Base-by-base conservation (phyloP, 2,888 invertebrate genomes). In the Shargacucullia verbasci region DNA sequence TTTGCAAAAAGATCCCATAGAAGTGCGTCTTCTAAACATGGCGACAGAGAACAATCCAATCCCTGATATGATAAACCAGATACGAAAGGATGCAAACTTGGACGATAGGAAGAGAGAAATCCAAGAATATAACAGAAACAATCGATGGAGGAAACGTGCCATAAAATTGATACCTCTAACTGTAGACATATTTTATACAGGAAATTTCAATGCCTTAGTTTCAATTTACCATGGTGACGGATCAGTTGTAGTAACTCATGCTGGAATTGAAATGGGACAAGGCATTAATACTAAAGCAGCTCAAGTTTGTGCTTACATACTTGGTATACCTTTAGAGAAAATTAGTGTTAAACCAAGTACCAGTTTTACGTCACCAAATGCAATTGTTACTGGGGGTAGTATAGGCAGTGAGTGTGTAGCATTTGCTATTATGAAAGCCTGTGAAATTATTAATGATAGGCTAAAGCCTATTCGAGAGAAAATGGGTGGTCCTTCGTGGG, bases 231-330 rank as follows among this genome's bases (percentile, higher is more conserved):
- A 95, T 13, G 91, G 92, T 1, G 96, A 97, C 85, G 97, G 96
- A 0, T 94, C 95, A 0, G 96, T 98, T 0, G 91, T 95, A 0
- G 87, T 97, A 2, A 91, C 94, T 1, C 97, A 97, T 73, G 96
- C 95, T 27, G 96, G 96, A 1, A 91, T 96, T 40, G 97, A 97
- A 91, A 95, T 96, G 90, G 97, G 97, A 0, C 97, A 98, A 94
- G 98, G 97, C 1, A 93, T 97, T 38, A 96, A 97, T 73, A 97
- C 97, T 0, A 97, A 97, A 94, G 95, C 94, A 1, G 95, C 96
- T 7, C 97, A 97, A 94, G 96, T 97, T 0, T 96, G 95, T 53
- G 97, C 97, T 0, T 95, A 96, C 67, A 92, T 92, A 0, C 88
- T 98, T 11, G 96, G 96, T 1, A 95, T 98, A 68, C 95, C 96